A percentile compares a stretch with the other conserved stretches of the same genome.
Conservation (phyloP, 2,113 vertebrate species). For the Meles meles region DNA sequence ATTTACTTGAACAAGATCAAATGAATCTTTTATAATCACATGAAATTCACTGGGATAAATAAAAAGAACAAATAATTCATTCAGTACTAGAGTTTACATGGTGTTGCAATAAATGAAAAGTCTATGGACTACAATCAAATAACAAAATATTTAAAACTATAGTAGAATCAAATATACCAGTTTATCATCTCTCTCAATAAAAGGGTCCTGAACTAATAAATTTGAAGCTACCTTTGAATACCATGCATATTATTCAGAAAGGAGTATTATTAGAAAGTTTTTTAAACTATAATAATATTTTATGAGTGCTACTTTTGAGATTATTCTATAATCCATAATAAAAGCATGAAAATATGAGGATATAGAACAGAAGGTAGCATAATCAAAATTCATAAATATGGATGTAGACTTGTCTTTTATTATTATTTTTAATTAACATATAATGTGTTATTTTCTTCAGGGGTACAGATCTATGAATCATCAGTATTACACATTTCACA, state of each 20-base stretch:
- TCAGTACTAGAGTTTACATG: conserved; percentile 30
- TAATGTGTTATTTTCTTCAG: no score
- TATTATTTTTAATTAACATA: not conserved
- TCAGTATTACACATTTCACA: no score
- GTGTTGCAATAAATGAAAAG: conserved; percentile 41
- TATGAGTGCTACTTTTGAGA: not conserved
- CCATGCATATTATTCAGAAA: not conserved
- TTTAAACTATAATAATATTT: not conserved
- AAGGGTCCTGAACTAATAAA: not conserved
- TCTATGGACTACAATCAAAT: not conserved
- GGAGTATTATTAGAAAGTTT: not conserved
- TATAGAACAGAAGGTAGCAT: not conserved
- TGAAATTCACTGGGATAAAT: conserved; percentile 42
- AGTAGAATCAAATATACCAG: not conserved
- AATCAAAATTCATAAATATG: not conserved
- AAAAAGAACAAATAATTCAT: conserved; percentile 65
- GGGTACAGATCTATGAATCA: no score
- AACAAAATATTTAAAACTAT: conserved; percentile 10
- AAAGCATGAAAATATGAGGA: not conserved
- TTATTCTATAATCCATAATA: not conserved
- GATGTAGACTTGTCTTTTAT: not conserved
- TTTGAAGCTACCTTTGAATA: not conserved
- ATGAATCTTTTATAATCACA: conserved; percentile 64
- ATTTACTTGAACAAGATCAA: conserved; percentile 67
- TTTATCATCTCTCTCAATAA: conserved; percentile 5